Evolutionary conservation across 2,113 vertebrate species (phyloP).

Genomic region (Willisornis vidua): DNA sequence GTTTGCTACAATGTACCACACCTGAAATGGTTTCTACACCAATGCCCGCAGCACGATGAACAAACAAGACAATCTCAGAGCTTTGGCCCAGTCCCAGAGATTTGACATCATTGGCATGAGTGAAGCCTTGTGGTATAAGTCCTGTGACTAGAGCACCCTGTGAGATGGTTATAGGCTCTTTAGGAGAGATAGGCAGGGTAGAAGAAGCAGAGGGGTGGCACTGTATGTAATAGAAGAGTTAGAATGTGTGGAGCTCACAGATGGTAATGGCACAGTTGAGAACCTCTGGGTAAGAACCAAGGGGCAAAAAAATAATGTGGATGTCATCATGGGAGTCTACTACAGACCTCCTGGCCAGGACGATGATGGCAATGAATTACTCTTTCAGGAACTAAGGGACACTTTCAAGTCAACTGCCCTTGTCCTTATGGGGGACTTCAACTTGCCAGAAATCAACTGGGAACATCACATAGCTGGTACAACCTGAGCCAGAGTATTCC

Average conservation of each 20-base stretch:
- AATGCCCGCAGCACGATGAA: background rate
- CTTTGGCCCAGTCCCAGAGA: background rate
- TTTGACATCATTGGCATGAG: background rate
- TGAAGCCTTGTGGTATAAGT: background rate
- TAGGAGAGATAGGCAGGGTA: background rate
- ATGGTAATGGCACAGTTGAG: background rate
- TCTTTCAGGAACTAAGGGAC: background rate
- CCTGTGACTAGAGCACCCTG: background rate
- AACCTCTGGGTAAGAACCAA: background rate
- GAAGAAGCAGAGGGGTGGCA: background rate
- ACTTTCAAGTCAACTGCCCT: background rate
- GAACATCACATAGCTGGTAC: background rate
- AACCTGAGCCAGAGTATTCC: background rate
- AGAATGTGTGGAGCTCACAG: background rate
- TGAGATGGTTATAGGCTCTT: background rate
- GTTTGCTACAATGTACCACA: background rate
- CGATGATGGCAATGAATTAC: background rate
- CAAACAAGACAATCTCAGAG: background rate
- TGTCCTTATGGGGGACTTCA: background rate
- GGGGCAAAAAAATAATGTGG: background rate
- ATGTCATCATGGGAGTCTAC: background rate
- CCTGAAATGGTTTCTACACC: background rate
- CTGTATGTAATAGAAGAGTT: background rate
- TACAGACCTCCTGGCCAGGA: background rate
- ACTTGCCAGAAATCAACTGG: background rate